Evolutionary conservation across 1,140 invertebrate species (phyloP).

Genomic region (Nebria ingens): DNA sequence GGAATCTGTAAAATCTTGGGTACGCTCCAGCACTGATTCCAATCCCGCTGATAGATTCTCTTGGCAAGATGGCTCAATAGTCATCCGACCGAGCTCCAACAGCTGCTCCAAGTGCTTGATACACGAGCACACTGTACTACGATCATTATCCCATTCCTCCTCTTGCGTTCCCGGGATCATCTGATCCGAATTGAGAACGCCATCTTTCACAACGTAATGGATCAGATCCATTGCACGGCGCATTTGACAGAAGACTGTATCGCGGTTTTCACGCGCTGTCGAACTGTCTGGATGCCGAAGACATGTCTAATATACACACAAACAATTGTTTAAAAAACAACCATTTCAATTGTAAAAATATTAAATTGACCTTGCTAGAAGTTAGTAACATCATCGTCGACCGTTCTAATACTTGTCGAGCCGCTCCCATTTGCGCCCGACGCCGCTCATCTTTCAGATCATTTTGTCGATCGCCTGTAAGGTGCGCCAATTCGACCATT

Average conservation of each 20-base stretch:
- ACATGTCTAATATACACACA: constrained; percentile 52
- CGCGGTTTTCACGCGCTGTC: constrained; percentile 85
- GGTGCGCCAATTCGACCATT: constrained; percentile 95
- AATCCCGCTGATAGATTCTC: constrained; percentile 72
- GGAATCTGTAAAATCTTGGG: constrained; percentile 98
- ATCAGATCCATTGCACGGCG: constrained; percentile 93
- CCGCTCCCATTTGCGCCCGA: constrained; percentile 89
- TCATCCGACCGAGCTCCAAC: constrained; percentile 71
- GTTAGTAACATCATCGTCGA: constrained; percentile 97
- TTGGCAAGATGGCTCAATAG: constrained; percentile 39
- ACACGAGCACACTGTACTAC: constrained; percentile 64
- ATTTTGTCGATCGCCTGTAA: constrained; percentile 72
- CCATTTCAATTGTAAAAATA: background rate
- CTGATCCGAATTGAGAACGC: constrained; percentile 47
- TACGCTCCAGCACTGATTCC: constrained; percentile 86
- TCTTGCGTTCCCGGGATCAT: constrained; percentile 10
- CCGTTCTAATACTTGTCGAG: constrained; percentile 86
- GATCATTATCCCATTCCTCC: constrained; percentile 51
- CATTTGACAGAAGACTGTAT: constrained; percentile 97
- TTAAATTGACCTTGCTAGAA: constrained; percentile 71
- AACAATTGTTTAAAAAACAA: too few relatives aligned
- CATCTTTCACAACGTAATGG: constrained; percentile 94
- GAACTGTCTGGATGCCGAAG: constrained; percentile 90
- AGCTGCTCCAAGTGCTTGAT: constrained; percentile 75
- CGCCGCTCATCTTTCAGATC: constrained; percentile 92